These are phyloP conservation scores for Ophonus ardosiacus DNA, from an alignment of 2,888 invertebrate genomes.

Conservation along the genomic window DNA sequence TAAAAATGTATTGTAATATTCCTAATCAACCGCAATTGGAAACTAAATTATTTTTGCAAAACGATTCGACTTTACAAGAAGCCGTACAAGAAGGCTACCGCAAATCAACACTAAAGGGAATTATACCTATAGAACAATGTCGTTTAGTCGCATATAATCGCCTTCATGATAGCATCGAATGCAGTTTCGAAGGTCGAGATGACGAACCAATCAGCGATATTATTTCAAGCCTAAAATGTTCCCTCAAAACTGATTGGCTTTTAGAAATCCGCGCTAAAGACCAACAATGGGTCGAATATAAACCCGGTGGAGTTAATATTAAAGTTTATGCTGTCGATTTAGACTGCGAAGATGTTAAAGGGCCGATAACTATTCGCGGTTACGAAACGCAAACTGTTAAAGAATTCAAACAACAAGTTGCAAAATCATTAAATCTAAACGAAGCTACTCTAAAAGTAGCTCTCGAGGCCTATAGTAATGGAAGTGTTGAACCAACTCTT, in stretches of 20 bases:
- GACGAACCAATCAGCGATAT: slow-evolving; percentile 76
- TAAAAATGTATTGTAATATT: slow-evolving; percentile 82
- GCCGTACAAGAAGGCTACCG: slow-evolving; percentile 80
- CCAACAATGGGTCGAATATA: slow-evolving; percentile 81
- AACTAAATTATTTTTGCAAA: slow-evolving; percentile 79
- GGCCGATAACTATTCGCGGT: slow-evolving; percentile 80
- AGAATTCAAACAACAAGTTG: slow-evolving; percentile 79
- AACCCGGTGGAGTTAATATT: slow-evolving; percentile 79
- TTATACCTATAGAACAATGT: slow-evolving; percentile 82
- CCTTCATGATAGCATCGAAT: slow-evolving; percentile 81
- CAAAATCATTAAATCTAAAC: slow-evolving; percentile 75
- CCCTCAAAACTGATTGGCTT: slow-evolving; percentile 79
- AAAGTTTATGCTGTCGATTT: slow-evolving; percentile 82
- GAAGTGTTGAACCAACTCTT: slow-evolving; percentile 69
- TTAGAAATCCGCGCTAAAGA: slow-evolving; percentile 82
- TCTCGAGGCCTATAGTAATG: slow-evolving; percentile 74
- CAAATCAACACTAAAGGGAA: slow-evolving; percentile 78
- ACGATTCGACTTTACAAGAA: slow-evolving; percentile 79
- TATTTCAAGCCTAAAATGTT: slow-evolving; percentile 75
- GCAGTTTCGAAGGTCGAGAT: slow-evolving; percentile 82
- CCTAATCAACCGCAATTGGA: slow-evolving; percentile 78
- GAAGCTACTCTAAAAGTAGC: slow-evolving; percentile 75
- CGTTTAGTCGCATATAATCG: slow-evolving; percentile 85
- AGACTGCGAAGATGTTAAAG: slow-evolving; percentile 79
- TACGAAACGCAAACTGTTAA: slow-evolving; percentile 78